Percentiles rank a stretch among this genome's conserved stretches.
These are phyloP conservation scores for Cyprinodon tularosa DNA, from an alignment of 2,113 vertebrate species.

Conservation along the genomic window DNA sequence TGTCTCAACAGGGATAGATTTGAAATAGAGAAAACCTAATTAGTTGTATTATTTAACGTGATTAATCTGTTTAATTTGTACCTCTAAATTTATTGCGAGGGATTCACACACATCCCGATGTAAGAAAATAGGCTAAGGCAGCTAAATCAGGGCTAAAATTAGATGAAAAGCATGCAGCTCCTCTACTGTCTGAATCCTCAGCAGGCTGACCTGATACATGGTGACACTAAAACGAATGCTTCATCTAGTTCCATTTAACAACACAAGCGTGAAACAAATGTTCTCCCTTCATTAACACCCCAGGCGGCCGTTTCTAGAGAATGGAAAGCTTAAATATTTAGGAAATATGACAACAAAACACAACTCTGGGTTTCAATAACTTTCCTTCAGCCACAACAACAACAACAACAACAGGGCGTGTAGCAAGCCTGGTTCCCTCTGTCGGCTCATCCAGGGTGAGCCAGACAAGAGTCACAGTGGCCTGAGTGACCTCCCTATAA, in stretches of 20 bases:
- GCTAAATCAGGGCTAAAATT: conserved; percentile 44
- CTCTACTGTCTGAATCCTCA: conserved; percentile 8
- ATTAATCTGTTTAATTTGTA: conserved; percentile 38
- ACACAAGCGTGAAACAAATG: neutral
- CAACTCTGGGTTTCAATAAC: neutral
- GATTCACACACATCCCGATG: conserved; percentile 39
- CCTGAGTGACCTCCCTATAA: conserved; percentile 39
- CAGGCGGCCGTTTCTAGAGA: neutral
- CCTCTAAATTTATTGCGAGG: conserved; percentile 43
- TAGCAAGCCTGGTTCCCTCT: conserved; percentile 25
- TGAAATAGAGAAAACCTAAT: conserved; percentile 4
- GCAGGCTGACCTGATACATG: neutral
- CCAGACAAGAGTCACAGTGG: conserved; percentile 30
- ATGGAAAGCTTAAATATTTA: neutral
- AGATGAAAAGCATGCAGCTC: conserved; percentile 29
- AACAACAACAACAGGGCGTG: conserved; percentile 8
- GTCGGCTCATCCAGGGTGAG: conserved; percentile 33
- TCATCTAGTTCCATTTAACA: neutral
- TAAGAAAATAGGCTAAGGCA: conserved; percentile 35
- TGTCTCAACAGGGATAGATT: conserved; percentile 21
- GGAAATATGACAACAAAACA: neutral
- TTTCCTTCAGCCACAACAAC: conserved; percentile 17
- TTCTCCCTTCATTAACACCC: neutral
- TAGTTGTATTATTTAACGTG: conserved; percentile 31
- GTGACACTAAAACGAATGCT: neutral